Evolutionary conservation across 2,888 invertebrate genomes (phyloP).

Genomic region (Plagodis dolabraria): DNA sequence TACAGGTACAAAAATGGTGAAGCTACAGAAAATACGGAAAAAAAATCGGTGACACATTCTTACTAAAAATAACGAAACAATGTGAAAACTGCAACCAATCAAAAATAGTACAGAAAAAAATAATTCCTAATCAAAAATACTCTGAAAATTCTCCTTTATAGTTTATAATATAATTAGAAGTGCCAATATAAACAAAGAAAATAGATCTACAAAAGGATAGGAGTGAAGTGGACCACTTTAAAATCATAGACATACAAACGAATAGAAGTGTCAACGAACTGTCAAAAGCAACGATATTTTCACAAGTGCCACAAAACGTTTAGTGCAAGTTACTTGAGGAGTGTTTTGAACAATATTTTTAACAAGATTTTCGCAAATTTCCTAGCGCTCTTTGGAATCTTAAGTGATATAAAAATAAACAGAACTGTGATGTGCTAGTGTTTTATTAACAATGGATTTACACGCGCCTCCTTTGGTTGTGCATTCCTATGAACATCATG

Average conservation of each 20-base stretch:
- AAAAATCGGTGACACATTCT: conserved; percentile 57
- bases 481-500: conserved; percentile 79
- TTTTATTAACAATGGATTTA: conserved; percentile 66
- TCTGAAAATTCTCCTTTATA: conserved; percentile 52
- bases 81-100: conserved; percentile 50
- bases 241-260: conserved; percentile 18
- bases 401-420: conserved; percentile 4
- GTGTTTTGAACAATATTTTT: too few relatives aligned
- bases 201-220: conserved; percentile 3
- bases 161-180: conserved; percentile 27
- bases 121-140: conserved; percentile 55
- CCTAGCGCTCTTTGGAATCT: background rate
- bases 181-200: conserved; percentile 19
- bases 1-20: conserved; percentile 70
- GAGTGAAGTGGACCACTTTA: conserved; percentile 7
- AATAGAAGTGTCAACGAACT: conserved; percentile 20
- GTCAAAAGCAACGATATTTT: conserved; percentile 19
- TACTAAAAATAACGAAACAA: conserved; percentile 42
- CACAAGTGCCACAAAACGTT: conserved; percentile 14
- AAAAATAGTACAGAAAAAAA: conserved; percentile 48
- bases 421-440: conserved; percentile 44
- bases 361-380: too few relatives aligned
- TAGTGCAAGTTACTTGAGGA: background rate
- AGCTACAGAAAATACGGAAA: conserved; percentile 66
- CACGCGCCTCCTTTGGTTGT: conserved; percentile 77